A percentile compares a stretch with the other conserved stretches of the same genome.
Conservation (phyloP, 2,797 vertebrate genomes). For the Syngnathus rostellatus region DNA sequence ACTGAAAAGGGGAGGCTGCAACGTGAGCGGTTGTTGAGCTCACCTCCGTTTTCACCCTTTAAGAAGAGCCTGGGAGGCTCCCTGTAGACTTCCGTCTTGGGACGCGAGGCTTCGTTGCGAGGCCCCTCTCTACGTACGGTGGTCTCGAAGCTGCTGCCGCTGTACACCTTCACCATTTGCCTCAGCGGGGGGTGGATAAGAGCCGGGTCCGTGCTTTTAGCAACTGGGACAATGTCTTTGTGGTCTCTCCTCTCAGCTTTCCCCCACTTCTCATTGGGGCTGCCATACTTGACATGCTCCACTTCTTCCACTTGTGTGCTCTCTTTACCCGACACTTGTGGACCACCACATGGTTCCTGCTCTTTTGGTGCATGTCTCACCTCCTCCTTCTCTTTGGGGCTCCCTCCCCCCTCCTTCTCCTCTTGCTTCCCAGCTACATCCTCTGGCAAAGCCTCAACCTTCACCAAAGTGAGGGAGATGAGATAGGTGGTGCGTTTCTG, state of each 20-base stretch:
- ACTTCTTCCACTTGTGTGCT: constrained; percentile 37
- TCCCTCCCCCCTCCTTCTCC: constrained; percentile 51
- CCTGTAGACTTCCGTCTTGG: constrained; percentile 62
- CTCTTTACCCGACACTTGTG: constrained; percentile 30
- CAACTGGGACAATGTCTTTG: constrained; percentile 30
- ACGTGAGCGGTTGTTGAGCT: constrained; percentile 49
- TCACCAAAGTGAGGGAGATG: constrained; percentile 93
- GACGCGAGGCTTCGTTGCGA: constrained; percentile 54
- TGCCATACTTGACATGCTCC: constrained; percentile 42
- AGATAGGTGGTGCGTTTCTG: constrained; percentile 93
- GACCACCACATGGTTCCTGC: constrained; percentile 28
- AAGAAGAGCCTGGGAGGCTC: constrained; percentile 58
- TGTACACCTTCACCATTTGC: constrained; percentile 56
- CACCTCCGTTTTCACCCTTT: constrained; percentile 57
- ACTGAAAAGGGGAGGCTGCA: constrained; percentile 59
- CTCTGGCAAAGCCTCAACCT: constrained; percentile 83
- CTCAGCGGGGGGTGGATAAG: constrained; percentile 40
- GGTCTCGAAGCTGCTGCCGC: constrained; percentile 43
- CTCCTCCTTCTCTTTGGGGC: constrained; percentile 48
- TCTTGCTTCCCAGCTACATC: constrained; percentile 55
- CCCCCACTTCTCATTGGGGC: constrained; percentile 34
- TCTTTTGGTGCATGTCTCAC: constrained; percentile 30
- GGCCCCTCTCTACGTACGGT: constrained; percentile 53
- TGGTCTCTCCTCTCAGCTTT: constrained; percentile 44
- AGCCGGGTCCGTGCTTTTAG: constrained; percentile 46